Conservation (phyloP, 2,113 vertebrate species). For the Indri indri region DNA sequence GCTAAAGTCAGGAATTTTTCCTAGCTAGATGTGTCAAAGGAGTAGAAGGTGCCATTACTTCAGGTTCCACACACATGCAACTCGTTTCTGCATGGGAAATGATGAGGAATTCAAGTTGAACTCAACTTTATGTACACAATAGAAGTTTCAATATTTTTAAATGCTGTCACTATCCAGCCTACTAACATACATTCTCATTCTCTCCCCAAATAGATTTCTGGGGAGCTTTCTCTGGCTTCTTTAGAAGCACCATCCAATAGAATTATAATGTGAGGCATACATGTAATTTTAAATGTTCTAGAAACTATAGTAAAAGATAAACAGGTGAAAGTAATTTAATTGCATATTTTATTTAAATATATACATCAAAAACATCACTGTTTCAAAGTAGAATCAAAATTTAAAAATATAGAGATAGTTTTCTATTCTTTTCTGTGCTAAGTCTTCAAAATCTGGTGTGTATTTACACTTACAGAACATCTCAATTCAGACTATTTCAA, state of each 20-base stretch:
- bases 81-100: not conserved
- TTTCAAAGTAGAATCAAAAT: not conserved
- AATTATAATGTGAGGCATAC: not conserved
- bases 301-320: not conserved
- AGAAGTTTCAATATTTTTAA: not conserved
- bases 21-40: not conserved
- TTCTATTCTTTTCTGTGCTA: not conserved
- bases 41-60: not conserved
- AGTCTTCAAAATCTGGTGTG: not conserved
- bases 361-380: not conserved
- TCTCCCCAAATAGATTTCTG: not conserved
- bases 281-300: not conserved
- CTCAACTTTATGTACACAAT: not conserved
- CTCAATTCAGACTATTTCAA: not conserved
- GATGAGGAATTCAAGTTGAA: not conserved
- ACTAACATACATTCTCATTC: not conserved
- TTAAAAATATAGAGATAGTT: not conserved
- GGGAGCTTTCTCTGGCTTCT: not conserved
- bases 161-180: not conserved
- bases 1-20: not conserved
- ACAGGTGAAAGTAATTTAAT: not conserved
- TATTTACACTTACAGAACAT: not conserved
- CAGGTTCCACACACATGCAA: not conserved
- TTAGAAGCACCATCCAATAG: not conserved
- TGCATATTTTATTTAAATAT: not conserved